These are phyloP conservation scores for Branchipolynoe longqiensis DNA, from an alignment of 2,888 invertebrate genomes.

Conservation along the genomic window DNA sequence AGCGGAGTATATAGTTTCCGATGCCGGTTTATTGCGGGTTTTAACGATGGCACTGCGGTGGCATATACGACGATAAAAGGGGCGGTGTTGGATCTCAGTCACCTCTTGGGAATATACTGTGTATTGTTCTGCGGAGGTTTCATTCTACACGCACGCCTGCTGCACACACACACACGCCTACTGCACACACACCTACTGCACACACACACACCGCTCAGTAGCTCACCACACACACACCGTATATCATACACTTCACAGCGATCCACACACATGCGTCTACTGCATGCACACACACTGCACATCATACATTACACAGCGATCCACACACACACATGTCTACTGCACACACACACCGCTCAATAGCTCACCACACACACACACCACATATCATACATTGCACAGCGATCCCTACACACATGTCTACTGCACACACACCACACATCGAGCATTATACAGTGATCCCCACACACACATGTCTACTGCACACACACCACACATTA, in stretches of 20 bases:
- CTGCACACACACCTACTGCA: neutral
- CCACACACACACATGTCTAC: too few species aligned
- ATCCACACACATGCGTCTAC: neutral
- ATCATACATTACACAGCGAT: too few species aligned
- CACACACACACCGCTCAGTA: neutral
- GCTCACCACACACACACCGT: neutral
- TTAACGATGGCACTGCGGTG: neutral
- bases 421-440: too few species aligned
- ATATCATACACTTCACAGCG: neutral
- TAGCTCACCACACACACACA: too few species aligned
- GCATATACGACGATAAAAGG: slow-evolving; percentile 6
- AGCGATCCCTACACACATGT: too few species aligned
- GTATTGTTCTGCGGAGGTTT: neutral
- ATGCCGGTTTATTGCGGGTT: slow-evolving; percentile 32
- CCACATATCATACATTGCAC: too few species aligned
- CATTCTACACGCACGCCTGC: neutral
- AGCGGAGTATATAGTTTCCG: neutral
- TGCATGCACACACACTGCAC: neutral
- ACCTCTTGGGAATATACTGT: neutral
- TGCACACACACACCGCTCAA: too few species aligned
- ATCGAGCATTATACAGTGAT: too few species aligned
- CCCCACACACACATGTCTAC: too few species aligned
- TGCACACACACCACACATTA: too few species aligned
- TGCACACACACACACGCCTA: neutral
- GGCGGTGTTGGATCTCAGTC: slow-evolving; percentile 28